Conservation (phyloP, 64 coral and sea anemone species). For the Montipora capricornis region DNA sequence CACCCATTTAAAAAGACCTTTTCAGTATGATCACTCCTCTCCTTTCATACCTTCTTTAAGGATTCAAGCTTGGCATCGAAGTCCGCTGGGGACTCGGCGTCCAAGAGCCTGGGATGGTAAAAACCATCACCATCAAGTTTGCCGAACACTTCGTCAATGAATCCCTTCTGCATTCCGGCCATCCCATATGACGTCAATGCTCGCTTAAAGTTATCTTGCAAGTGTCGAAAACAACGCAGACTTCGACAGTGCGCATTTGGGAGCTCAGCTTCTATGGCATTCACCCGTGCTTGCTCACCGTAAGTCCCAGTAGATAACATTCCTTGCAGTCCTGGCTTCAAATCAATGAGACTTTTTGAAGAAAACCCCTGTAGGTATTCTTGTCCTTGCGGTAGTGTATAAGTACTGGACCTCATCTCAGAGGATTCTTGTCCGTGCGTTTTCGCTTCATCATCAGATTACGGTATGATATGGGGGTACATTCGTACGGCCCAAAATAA, state of each 20-base stretch:
- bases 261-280: conserved; percentile 22
- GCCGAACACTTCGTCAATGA: conserved; percentile 30
- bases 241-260: conserved; percentile 8
- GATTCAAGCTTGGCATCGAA: background rate
- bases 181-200: conserved; percentile 13
- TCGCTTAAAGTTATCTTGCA: conserved; percentile 24
- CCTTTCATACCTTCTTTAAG: background rate
- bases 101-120: background rate
- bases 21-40: too few relatives aligned
- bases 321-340: conserved; percentile 9
- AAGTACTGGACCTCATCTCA: conserved; percentile 25
- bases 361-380: background rate
- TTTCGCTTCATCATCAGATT: conserved; percentile 50
- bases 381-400: conserved; percentile 7
- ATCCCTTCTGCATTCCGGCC: background rate
- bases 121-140: background rate
- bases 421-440: background rate
- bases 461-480: conserved; percentile 45
- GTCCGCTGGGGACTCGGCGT: conserved; percentile 10
- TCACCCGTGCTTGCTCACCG: background rate
- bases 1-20: too few relatives aligned
- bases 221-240: conserved; percentile 28
- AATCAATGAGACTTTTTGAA: background rate
- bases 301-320: background rate
- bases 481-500: conserved; percentile 28